Evolutionary conservation across 2,888 invertebrate species (phyloP), one percentile per base, ranked within the genome.

Genomic region (Acutogordius australiensis): DNA sequence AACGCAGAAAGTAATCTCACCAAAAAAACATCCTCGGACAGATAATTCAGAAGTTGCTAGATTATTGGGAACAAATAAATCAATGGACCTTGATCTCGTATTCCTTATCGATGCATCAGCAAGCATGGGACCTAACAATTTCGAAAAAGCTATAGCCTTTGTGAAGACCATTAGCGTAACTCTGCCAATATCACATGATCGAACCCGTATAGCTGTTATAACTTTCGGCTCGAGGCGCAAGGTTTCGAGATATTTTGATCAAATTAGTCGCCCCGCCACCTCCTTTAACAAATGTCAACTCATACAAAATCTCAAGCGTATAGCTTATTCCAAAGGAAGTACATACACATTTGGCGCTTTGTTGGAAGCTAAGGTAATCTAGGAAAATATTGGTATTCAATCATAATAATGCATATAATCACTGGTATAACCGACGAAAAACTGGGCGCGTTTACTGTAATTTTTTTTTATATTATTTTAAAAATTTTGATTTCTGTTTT

Each of bases 41-140:
- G n/a, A n/a, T n/a, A n/a, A n/a, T n/a, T n/a, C n/a, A n/a, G n/a
- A n/a, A n/a, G n/a, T n/a, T n/a, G n/a, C n/a, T n/a, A n/a, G n/a
- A n/a, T n/a, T n/a, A n/a, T n/a, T n/a, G n/a, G n/a, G n/a, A n/a
- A n/a, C n/a, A n/a, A n/a, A n/a, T n/a, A 37, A 37, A 13, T 37
- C 44, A n/a, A 13, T n/a, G n/a, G 44, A 37, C 8, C 8, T 37
- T 37, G 51, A 51, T 51, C 23, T 51, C 8, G 26, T 51, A n/a
- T 51, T 51, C 23, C 23, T 51, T n/a, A 51, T 51, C 51, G 51
- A 51, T 23, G 51, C n/a, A 4, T 51, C 51, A 21, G 23, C n/a
- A 4, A 51, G 51, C 26, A 4, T 51, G 51, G 51, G 51, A 8
- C 23, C 4, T 4, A 26, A 8, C 4, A 51, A 51, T 51, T 51